These are phyloP conservation scores for Sebastolobus altivelis DNA, from an alignment of 2,797 vertebrate species.

Conservation along the genomic window DNA sequence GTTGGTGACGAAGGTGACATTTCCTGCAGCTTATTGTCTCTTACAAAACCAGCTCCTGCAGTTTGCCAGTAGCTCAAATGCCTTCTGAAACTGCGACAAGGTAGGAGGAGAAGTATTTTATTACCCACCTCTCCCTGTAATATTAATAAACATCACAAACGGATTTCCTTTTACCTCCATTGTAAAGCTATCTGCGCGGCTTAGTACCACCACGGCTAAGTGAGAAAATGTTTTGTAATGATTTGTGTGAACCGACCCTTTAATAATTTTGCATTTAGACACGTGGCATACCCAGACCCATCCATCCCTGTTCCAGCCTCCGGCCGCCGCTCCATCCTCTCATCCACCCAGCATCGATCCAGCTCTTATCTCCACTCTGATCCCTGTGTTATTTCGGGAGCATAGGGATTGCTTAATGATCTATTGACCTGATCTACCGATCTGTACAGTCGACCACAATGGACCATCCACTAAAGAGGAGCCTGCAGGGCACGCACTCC, in stretches of 20 bases:
- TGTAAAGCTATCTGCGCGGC: background rate
- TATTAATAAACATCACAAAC: background rate
- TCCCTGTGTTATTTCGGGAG: conserved; percentile 84
- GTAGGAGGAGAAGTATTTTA: conserved; percentile 21
- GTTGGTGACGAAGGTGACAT: background rate
- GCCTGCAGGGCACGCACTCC: conserved; percentile 65
- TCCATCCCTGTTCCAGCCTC: conserved; percentile 34
- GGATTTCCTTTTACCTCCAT: conserved; percentile 2
- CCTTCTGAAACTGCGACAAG: background rate
- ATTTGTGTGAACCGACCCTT: conserved; percentile 18
- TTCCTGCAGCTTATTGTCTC: conserved; percentile 20
- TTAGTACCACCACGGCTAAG: background rate
- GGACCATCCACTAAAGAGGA: conserved; percentile 71
- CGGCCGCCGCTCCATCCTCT: conserved; percentile 21
- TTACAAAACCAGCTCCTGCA: conserved; percentile 23
- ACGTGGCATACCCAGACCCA: conserved; percentile 24
- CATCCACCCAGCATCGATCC: conserved; percentile 74
- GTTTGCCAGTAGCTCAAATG: conserved; percentile 12
- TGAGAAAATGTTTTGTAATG: conserved; percentile 27
- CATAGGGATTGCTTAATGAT: conserved; percentile 85
- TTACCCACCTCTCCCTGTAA: conserved; percentile 3
- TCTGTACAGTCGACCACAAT: conserved; percentile 78
- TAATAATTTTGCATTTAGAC: conserved; percentile 16
- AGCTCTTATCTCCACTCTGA: conserved; percentile 82
- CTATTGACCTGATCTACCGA: conserved; percentile 82